Base-by-base conservation (phyloP, 1,140 invertebrate species). In the Drosophila ogumai region DNA sequence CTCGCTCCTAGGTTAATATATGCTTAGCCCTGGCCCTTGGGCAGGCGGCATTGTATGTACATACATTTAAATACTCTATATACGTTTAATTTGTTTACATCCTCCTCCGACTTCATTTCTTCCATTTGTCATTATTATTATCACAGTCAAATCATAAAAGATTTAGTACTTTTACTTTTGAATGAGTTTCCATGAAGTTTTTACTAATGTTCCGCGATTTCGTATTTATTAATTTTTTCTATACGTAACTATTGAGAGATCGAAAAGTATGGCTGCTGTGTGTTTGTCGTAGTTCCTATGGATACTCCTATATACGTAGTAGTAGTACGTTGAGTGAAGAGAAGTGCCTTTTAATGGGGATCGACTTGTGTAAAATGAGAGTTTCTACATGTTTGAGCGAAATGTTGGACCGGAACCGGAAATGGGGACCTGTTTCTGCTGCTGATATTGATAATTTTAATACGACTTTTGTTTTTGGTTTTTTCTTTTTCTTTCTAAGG, bases 131-230 rank as follows among this genome's bases (percentile, higher is more conserved):
- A 91, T 85, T 91, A 80, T 90, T 88, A 85, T 91, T 91, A 91
- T 91, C 90, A 91, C 90, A 91, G 90, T 91, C 90, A 91, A 91
- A 91, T 91, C 90, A 91, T 91, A 91, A 91, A 91, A 91, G 90
- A 91, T 91, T 91, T 91, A 84, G 84, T 91, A 91, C 82, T 88
- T 91, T 91, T 91, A 86, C 78, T 90, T 91, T 91, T 88, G 84
- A 91, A 91, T 91, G 88, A 88, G 88, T 91, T 91, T 88, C 79
- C 75, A 91, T 91, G 84, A 88, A 88, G 79, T 77, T 81, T 73
- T 73, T 86, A 64, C 74, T 78, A 76, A 86, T 86, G 75, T 79
- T 86, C 66, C 65, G 82, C 75, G 58, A 56, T 71, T 49, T 72
- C 54, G 7, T 54, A 34, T 15, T 43, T 41, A 41, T 72, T 69